Base-by-base conservation (phyloP, 1,140 invertebrate genomes). In the Asobara japonica region DNA sequence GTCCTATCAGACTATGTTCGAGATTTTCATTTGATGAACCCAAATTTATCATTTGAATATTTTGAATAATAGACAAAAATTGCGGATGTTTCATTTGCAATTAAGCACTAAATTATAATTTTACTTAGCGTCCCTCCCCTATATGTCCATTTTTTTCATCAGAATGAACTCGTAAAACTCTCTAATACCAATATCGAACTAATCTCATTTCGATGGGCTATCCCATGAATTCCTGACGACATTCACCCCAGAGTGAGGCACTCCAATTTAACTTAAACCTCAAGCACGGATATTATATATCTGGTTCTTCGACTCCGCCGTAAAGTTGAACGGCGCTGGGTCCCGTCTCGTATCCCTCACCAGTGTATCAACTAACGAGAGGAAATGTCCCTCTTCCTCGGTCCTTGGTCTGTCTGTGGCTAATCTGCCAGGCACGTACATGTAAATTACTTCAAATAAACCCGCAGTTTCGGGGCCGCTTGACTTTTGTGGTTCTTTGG, bases 201-300 rank as follows among this genome's bases (percentile, higher is more conserved):
- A 77, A 78, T 79, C 76, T 68, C 68, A 72, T 75, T 77, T 68
- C 74, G 77, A 77, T 77, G 73, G 78, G 78, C 74, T 72, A 62
- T 72, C 65, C 38, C 69, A 64, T 64, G 73, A 66, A 66, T 69
- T 41, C 30, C 45, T 65, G 67, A 76, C 74, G 74, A 73, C 71
- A 65, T 62, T 70, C 71, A 13, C 51, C 71, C 68, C 74, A 51
- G 71, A 67, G 70, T 56, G 70, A 51, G 61, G 70, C 67, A 71
- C 72, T 76, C 73, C 76, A 77, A 76, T 76, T 77, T 79, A 79
- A 77, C 74, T 78, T 78, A 76, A 79, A 78, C 76, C 76, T 76
- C 66, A 68, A 79, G 77, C 74, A 74, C 74, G 74, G 7, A 18
- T 30, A 45, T 61, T 62, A 7, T 51, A 33, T 60, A 60, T 60